Base-by-base conservation (phyloP, 1,140 invertebrate genomes). In the Drosophila persimilis region DNA sequence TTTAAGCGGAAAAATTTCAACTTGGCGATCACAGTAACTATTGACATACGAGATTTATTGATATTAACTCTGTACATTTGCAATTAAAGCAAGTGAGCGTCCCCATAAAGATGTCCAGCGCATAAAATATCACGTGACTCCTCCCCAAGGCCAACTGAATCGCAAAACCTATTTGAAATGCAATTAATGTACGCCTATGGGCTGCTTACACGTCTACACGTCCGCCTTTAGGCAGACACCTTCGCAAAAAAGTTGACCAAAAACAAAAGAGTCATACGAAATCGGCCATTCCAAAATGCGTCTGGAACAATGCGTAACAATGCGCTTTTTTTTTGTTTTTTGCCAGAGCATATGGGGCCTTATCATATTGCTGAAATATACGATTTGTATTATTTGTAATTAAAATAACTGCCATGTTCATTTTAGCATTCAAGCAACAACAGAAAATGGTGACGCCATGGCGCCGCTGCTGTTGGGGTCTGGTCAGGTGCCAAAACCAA, bases 151-250 rank as follows among this genome's bases (percentile, higher is more conserved):
- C 65, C 65, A 69, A 22, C 41, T 15, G 13, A 45, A 46, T 26
- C 15, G 63, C 35, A 11, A 69, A n/a, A 43, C 39, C 65, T 69
- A 69, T 69, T 69, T 69, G 63, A 69, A 69, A 69, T 69, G 65
- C 65, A 66, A 69, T 69, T 69, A 69, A 69, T 57, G 65, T 69
- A 69, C 63, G 8, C 24, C 31, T 50, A 48, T 67, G 62, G 50
- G 65, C 31, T 35, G 53, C 41, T 48, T 55, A 50, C 44, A 67
- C 53, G 62, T 69, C 65, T 15, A 64, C 65, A 69, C 63, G 65
- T 67, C 64, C 65, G 63, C 45, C 65, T 56, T 22, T 50, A 57
- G 65, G n/a, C 63, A 53, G 65, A 69, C 65, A 69, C 65, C 65
- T 69, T 69, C 35, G 65, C 65, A 65, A 65, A 69, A 69, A 69